Base-by-base conservation (phyloP, 1,140 invertebrate species). In the Heliothis virescens region DNA sequence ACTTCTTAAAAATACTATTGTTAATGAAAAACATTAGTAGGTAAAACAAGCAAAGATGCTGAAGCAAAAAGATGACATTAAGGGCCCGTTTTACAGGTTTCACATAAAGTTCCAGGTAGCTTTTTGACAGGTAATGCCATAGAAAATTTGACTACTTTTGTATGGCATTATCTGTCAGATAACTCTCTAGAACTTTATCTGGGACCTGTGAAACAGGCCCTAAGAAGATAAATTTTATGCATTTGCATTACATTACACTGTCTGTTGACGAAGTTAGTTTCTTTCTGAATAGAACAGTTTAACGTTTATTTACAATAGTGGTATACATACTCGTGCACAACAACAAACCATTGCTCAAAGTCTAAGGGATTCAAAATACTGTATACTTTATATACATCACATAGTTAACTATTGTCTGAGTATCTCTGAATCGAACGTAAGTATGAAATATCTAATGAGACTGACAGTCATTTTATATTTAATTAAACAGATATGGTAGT, bases 191-290 rank as follows among this genome's bases (percentile, higher is more conserved):
- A 26, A 26, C 21, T 26, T 26, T 26, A 26, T 26, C 21, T 1
- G 21, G 21, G 2, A 26, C 2, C 21, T 26, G 21, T 26, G 21
- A 63, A 63, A 63, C 41, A 15, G 41, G 60, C 34, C 21, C 21
- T 16, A 50, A 50, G 65, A 50, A 50, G 65, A 69, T 69, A 16
- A 15, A 47, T 34, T 16, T 18, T 15, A 57, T 13, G 16, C 29
- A 74, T 10, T 16, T 60, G 72, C 72, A 11, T 21, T 74, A 74
- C 72, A 74, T 74, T 74, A 74, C 72, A 74, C 72, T 74, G 72
- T 60, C 72, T 74, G 72, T 60, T 21, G 48, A 59, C 60, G 29
- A 74, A 74, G 57, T 69, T 13, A 10, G 29, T 50, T 69, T 48
- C 16, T 52, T 52, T 48, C 16, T 9, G 65, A 18, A 69, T 52